Percentiles rank a stretch among this genome's conserved stretches.
These are phyloP conservation scores for Nycticorax nycticorax DNA, from an alignment of 2,113 vertebrate genomes.

Conservation along the genomic window DNA sequence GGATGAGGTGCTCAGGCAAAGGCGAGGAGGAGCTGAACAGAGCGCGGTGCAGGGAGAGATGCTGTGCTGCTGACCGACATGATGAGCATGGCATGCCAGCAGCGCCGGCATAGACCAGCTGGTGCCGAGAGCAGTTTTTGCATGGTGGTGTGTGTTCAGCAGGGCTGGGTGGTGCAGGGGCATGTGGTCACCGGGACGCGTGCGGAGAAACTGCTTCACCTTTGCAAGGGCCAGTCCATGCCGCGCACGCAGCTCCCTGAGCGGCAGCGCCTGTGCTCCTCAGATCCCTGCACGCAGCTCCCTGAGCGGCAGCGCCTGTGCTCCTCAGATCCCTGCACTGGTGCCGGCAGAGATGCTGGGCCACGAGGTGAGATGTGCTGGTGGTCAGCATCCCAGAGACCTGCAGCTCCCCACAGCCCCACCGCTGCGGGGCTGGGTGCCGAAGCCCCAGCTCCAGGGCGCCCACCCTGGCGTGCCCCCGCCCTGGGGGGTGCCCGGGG, in stretches of 20 bases:
- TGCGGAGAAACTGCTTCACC: neutral
- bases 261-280: neutral
- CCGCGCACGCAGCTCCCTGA: rapidly evolving
- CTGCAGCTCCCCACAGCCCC: neutral
- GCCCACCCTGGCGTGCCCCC: rapidly evolving
- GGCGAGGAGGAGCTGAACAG: neutral
- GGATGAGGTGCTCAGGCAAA: neutral
- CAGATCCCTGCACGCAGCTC: neutral
- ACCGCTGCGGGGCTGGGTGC: rapidly evolving
- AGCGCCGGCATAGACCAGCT: neutral
- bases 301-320: rapidly evolving
- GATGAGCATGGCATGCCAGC: too few relatives aligned
- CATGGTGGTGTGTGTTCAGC: rapidly evolving
- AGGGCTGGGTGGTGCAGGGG: neutral
- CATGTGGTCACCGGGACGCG: rapidly evolving
- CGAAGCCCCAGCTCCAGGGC: neutral
- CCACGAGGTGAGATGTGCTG: rapidly evolving
- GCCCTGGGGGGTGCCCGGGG: neutral
- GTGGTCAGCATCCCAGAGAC: rapidly evolving
- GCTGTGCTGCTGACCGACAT: neutral
- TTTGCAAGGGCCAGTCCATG: rapidly evolving
- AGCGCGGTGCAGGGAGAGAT: neutral
- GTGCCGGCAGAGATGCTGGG: neutral
- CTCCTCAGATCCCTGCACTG: neutral
- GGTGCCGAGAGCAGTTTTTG: neutral